These are phyloP conservation scores for Labroides dimidiatus DNA, from an alignment of 2,797 vertebrate species.

Conservation along the genomic window DNA sequence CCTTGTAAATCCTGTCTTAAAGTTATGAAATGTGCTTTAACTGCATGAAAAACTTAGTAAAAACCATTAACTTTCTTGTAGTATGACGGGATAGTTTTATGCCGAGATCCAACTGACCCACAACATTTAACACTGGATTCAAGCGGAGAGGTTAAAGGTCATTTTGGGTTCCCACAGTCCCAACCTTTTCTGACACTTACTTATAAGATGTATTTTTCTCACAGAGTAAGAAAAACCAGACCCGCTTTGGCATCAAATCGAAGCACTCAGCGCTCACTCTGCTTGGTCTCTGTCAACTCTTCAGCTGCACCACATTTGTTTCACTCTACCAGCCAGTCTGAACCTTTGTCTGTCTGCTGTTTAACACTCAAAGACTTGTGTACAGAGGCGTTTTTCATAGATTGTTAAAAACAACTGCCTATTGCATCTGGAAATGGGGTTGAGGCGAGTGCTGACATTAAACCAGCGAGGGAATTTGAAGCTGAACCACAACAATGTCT, in stretches of 20 bases:
- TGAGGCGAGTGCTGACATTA: not conserved
- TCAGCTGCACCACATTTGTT: not conserved
- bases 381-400: not conserved
- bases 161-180: too few relatives aligned
- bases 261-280: not conserved
- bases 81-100: too few relatives aligned
- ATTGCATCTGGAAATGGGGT: not conserved
- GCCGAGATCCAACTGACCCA: too few relatives aligned
- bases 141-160: not conserved
- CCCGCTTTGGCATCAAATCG: too few relatives aligned
- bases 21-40: too few relatives aligned
- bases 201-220: too few relatives aligned
- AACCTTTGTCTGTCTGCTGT: not conserved
- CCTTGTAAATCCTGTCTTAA: too few relatives aligned
- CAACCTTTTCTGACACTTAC: too few relatives aligned
- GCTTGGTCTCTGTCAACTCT: not conserved
- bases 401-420: slow-evolving; percentile 1
- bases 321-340: not conserved
- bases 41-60: too few relatives aligned
- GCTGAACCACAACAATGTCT: not conserved
- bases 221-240: too few relatives aligned
- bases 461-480: not conserved
- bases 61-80: too few relatives aligned
- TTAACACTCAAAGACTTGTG: not conserved
- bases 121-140: too few relatives aligned